These are phyloP conservation scores for Dallia pectoralis DNA, from an alignment of 2,797 vertebrate genomes.

Conservation along the genomic window DNA sequence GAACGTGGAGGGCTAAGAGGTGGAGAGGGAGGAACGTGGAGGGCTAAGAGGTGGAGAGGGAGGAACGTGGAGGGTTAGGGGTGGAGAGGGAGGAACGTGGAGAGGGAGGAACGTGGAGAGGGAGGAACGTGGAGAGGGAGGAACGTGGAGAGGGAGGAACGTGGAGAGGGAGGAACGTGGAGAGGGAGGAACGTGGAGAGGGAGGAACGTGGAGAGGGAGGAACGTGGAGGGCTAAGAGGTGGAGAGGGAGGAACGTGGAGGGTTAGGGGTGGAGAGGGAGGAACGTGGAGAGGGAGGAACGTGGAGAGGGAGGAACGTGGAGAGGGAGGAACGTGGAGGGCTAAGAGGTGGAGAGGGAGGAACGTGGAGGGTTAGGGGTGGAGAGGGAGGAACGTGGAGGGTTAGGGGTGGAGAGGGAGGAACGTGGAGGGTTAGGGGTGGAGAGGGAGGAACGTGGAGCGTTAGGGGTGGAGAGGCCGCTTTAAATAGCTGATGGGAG, in stretches of 20 bases:
- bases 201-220: too few species aligned
- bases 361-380: conserved; percentile 52
- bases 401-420: conserved; percentile 59
- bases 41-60: conserved; percentile 59
- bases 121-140: conserved; percentile 56
- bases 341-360: too few species aligned
- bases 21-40: conserved; percentile 67
- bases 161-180: conserved; percentile 56
- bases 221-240: conserved; percentile 52
- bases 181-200: too few species aligned
- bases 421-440: conserved; percentile 52
- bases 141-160: conserved; percentile 69
- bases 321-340: too few species aligned
- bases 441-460: conserved; percentile 66
- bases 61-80: conserved; percentile 37
- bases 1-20: too few species aligned
- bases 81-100: too few species aligned
- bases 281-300: conserved; percentile 70
- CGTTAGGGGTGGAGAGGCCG: conserved; percentile 62
- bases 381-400: conserved; percentile 59
- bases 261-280: conserved; percentile 57
- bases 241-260: conserved; percentile 59
- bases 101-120: conserved; percentile 66
- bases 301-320: conserved; percentile 55
- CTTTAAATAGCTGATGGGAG: conserved; percentile 90